phyloP scores from a whole-genome alignment of 2,797 vertebrate genomes.

The Eutrigla gurnardus region DNA sequence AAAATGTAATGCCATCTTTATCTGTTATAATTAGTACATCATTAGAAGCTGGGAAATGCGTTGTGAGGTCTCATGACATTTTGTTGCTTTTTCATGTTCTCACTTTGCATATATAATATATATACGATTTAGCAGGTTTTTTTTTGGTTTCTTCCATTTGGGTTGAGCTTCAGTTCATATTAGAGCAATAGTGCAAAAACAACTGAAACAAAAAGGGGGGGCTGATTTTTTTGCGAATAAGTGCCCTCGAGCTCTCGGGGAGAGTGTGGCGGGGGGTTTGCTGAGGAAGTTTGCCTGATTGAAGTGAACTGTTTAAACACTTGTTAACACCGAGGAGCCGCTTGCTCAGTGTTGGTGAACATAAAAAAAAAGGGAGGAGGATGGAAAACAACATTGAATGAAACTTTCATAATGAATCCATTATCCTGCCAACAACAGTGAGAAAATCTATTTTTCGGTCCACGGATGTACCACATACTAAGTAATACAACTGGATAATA shows the following conservation, averaged over 20 bases:
- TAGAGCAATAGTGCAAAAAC: neutral
- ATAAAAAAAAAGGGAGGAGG: neutral
- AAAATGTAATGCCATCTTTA: neutral
- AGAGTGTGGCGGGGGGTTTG: neutral
- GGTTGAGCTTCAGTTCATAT: neutral
- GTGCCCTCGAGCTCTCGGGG: conserved; percentile 17
- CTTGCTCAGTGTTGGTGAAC: neutral
- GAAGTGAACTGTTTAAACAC: conserved; percentile 32
- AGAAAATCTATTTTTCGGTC: conserved; percentile 30
- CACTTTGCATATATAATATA: neutral
- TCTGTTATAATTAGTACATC: neutral
- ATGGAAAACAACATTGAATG: neutral
- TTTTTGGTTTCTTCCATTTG: neutral
- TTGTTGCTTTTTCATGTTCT: neutral
- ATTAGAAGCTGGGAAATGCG: neutral
- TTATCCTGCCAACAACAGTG: conserved; percentile 1
- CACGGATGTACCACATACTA: conserved; percentile 14
- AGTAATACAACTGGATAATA: conserved; percentile 15
- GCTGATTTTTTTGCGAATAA: conserved; percentile 3
- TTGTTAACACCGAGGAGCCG: conserved; percentile 28
- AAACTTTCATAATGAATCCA: conserved; percentile 22
- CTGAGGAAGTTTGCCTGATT: conserved; percentile 31
- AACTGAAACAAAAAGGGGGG: neutral
- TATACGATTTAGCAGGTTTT: neutral
- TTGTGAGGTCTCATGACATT: neutral